A percentile compares a stretch with the other conserved stretches of the same genome.
phyloP scores from a whole-genome alignment of 2,797 vertebrate genomes.

The Gymnocypris eckloni region DNA sequence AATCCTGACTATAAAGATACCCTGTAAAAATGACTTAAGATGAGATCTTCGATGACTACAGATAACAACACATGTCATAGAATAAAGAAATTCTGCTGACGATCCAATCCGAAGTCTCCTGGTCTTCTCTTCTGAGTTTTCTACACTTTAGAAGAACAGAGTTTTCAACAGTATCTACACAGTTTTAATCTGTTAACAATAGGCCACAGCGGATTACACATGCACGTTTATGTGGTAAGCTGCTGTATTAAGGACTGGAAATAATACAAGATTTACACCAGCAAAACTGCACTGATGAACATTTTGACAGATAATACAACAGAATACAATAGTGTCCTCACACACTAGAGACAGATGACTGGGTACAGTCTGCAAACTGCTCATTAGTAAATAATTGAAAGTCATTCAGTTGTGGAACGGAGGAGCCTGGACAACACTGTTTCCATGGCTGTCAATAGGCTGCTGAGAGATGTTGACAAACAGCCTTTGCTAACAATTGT shows the following conservation, averaged over 20 bases:
- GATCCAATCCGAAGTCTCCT: too few species aligned
- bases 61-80: too few species aligned
- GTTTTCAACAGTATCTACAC: too few species aligned
- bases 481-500: background rate
- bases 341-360: slow-evolving; percentile 37
- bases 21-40: too few species aligned
- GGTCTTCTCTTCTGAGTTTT: too few species aligned
- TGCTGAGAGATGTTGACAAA: slow-evolving; percentile 14
- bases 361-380: slow-evolving; percentile 29
- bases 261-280: slow-evolving; percentile 33
- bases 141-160: too few species aligned
- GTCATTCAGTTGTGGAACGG: slow-evolving; percentile 29
- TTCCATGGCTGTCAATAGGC: slow-evolving; percentile 18
- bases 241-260: slow-evolving; percentile 27
- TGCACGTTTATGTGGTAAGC: slow-evolving; percentile 19
- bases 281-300: slow-evolving; percentile 32
- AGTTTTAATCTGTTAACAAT: slow-evolving; percentile 34
- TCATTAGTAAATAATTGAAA: slow-evolving; percentile 44
- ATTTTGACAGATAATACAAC: slow-evolving; percentile 23
- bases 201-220: slow-evolving; percentile 45
- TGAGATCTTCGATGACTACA: too few species aligned
- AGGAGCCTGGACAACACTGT: slow-evolving; percentile 10
- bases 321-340: slow-evolving; percentile 30
- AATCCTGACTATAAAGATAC: too few species aligned
- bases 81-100: too few species aligned